These are phyloP conservation scores for Anastatus disparis DNA, from an alignment of 1,140 invertebrate genomes.

Conservation along the genomic window DNA sequence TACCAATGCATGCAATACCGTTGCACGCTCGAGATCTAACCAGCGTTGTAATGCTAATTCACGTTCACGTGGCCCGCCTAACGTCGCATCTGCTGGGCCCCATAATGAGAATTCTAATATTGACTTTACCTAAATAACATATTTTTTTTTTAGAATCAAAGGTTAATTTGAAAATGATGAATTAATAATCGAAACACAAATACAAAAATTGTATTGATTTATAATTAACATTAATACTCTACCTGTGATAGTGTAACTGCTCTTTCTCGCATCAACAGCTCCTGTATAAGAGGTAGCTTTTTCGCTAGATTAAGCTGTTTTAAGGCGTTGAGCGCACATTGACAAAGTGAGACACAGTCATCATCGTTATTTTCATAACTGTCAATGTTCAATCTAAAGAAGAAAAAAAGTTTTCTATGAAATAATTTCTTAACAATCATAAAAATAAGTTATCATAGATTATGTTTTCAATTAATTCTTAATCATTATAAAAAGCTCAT, in stretches of 20 bases:
- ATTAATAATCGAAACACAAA: no score
- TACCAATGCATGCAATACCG: conserved; percentile 80
- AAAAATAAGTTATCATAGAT: background rate
- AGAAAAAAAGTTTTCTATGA: background rate
- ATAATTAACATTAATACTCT: no score
- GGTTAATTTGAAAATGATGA: no score
- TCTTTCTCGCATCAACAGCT: conserved; percentile 76
- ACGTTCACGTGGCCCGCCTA: conserved; percentile 75
- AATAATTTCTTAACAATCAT: background rate
- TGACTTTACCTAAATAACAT: conserved; percentile 71
- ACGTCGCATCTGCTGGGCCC: conserved; percentile 81
- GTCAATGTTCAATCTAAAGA: conserved; percentile 66
- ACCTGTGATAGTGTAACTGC: conserved; percentile 76
- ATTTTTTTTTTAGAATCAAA: no score
- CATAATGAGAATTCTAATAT: conserved; percentile 86
- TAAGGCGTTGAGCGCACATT: conserved; percentile 78
- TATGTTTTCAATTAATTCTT: background rate
- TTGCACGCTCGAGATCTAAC: conserved; percentile 85
- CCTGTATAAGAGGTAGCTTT: conserved; percentile 75
- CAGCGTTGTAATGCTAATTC: conserved; percentile 81
- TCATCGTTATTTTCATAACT: conserved; percentile 70
- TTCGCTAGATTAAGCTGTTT: conserved; percentile 72
- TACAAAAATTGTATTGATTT: no score
- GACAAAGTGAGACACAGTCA: conserved; percentile 78
- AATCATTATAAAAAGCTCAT: conserved; percentile 23